Evolutionary conservation across 2,113 vertebrate genomes (phyloP).

Genomic region (Ctenodactylus gundi): DNA sequence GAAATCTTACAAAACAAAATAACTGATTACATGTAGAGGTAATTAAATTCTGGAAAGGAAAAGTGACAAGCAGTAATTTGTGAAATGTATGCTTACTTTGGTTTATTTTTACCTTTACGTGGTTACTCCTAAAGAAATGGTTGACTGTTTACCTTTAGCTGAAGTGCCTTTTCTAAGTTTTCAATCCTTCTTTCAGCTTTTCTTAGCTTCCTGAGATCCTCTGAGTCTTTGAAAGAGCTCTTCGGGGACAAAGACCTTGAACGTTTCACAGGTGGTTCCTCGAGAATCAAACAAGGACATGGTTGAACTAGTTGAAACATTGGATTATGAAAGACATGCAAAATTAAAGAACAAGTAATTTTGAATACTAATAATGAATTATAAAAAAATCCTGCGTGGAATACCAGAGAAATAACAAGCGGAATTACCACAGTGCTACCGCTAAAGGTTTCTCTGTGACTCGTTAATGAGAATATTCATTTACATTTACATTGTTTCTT

Average conservation of each 20-base stretch:
- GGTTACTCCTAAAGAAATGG: constrained; percentile 66
- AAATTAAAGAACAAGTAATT: constrained; percentile 96
- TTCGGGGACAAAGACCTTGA: constrained; percentile 96
- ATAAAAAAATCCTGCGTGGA: constrained; percentile 91
- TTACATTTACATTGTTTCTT: constrained; percentile 99
- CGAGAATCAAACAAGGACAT: constrained; percentile 90
- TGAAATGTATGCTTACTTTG: constrained; percentile 76
- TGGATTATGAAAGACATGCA: constrained; percentile 90
- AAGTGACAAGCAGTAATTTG: constrained; percentile 60
- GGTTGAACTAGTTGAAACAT: constrained; percentile 89
- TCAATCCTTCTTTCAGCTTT: constrained; percentile 87
- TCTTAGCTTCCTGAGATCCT: constrained; percentile 82
- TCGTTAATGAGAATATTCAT: constrained; percentile 99
- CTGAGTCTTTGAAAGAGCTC: constrained; percentile 83
- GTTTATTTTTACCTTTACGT: constrained; percentile 70
- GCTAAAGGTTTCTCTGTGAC: constrained; percentile 97
- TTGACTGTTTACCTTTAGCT: constrained; percentile 89
- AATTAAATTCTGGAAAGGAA: constrained; percentile 59
- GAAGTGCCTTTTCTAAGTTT: constrained; percentile 88
- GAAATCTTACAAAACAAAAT: constrained; percentile 44
- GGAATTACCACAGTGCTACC: constrained; percentile 91
- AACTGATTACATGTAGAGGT: background rate
- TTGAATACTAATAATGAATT: constrained; percentile 96
- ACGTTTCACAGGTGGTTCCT: constrained; percentile 93
- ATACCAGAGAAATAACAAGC: constrained; percentile 95